These are phyloP conservation scores for Apomyelois bistriatella DNA, from an alignment of 2,888 invertebrate genomes.

Conservation along the genomic window DNA sequence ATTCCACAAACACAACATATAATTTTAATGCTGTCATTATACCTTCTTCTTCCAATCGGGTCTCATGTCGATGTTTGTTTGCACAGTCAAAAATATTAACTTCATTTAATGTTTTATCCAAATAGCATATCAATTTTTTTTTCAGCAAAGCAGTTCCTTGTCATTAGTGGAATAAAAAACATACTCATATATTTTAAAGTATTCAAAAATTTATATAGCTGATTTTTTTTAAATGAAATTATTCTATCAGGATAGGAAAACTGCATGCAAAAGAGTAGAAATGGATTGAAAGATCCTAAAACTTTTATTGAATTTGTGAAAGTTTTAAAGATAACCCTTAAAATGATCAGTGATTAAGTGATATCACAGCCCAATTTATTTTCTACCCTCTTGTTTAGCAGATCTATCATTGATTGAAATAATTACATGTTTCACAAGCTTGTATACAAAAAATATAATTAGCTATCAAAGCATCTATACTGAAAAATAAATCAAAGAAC, in stretches of 20 bases:
- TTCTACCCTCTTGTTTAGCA: too few relatives aligned
- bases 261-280: too few relatives aligned
- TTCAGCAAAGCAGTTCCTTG: neutral
- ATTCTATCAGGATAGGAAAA: too few relatives aligned
- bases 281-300: too few relatives aligned
- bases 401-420: too few relatives aligned
- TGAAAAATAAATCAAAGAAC: constrained; percentile 2
- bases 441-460: neutral
- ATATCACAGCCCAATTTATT: too few relatives aligned
- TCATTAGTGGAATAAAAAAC: neutral
- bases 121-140: neutral
- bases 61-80: constrained; percentile 71
- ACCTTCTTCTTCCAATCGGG: constrained; percentile 76
- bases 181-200: neutral
- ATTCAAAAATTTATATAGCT: neutral
- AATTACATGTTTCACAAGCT: neutral
- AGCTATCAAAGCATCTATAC: neutral
- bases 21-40: constrained; percentile 25
- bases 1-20: constrained; percentile 10
- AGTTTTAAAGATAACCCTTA: too few relatives aligned
- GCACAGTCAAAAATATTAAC: constrained; percentile 62
- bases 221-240: too few relatives aligned
- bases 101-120: constrained; percentile 21
- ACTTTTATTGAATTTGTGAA: too few relatives aligned
- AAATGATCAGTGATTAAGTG: too few relatives aligned